These are phyloP conservation scores for Odocoileus virginianus DNA, from an alignment of 2,113 vertebrate species.

Conservation along the genomic window DNA sequence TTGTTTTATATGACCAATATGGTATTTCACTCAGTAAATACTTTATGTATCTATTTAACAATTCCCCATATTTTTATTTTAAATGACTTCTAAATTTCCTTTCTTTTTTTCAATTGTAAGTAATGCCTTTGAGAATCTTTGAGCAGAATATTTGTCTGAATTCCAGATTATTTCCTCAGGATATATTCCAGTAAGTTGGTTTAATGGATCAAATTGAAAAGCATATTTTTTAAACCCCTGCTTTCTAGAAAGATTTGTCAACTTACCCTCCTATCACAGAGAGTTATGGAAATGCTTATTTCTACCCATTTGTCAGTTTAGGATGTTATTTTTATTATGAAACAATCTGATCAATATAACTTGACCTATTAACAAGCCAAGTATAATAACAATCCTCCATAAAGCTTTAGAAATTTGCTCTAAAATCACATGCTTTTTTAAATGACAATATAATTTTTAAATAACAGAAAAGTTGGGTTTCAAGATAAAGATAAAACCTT, in stretches of 20 bases:
- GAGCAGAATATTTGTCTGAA: not conserved
- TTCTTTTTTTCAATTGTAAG: not conserved
- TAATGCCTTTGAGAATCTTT: not conserved
- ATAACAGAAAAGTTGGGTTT: not conserved
- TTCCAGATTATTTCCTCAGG: not conserved
- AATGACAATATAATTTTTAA: not conserved
- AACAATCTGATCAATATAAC: not conserved
- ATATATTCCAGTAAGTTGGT: not conserved
- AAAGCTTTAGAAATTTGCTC: conserved; percentile 25
- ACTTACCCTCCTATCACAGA: not conserved
- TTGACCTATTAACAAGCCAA: not conserved
- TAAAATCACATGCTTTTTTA: not conserved
- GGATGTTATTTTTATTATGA: not conserved
- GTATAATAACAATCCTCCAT: not conserved
- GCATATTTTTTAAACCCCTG: not conserved
- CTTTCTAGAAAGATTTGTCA: not conserved
- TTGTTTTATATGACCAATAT: not conserved
- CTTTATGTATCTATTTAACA: not conserved
- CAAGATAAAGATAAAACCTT: not conserved
- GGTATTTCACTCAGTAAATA: conserved; percentile 6
- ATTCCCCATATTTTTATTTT: not conserved
- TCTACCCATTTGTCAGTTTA: not conserved
- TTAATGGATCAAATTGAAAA: not conserved
- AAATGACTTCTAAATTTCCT: not conserved
- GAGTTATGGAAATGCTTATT: not conserved